Evolutionary conservation across 2,113 vertebrate genomes (phyloP).

Genomic region (Chamaetylas fuelleborni): DNA sequence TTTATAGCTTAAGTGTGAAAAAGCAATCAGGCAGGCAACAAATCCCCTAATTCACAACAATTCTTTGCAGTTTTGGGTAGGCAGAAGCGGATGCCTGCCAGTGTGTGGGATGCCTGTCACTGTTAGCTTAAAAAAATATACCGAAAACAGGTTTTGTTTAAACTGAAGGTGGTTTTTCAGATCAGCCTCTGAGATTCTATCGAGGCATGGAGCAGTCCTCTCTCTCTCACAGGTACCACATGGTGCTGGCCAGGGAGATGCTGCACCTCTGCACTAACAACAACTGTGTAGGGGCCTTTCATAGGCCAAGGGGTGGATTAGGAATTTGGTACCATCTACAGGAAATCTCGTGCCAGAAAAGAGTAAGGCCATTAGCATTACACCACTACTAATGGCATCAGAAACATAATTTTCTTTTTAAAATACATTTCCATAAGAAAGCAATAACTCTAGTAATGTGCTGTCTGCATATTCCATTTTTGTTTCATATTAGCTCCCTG

Average conservation of each 20-base stretch:
- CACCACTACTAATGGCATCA: neutral
- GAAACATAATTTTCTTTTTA: neutral
- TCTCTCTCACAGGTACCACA: neutral
- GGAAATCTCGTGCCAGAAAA: neutral
- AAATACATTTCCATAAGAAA: neutral
- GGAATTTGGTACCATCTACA: neutral
- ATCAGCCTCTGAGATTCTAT: neutral
- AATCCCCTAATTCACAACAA: neutral
- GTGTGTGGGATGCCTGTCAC: neutral
- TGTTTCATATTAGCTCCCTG: neutral
- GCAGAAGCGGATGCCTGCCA: neutral
- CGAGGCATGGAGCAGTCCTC: neutral
- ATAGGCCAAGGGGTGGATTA: no score
- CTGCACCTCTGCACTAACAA: neutral
- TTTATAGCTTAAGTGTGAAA: neutral
- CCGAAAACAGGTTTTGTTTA: neutral
- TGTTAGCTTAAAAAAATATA: neutral
- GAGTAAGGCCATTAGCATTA: neutral
- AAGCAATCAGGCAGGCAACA: neutral
- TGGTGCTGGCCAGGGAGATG: fast-evolving
- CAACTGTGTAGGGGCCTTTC: fast-evolving
- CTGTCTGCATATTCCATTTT: neutral
- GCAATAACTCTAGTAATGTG: neutral
- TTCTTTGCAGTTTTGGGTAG: neutral
- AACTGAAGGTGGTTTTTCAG: neutral